phyloP scores from a whole-genome alignment of 2,888 invertebrate genomes.

The Trissolcus brochymenae region DNA sequence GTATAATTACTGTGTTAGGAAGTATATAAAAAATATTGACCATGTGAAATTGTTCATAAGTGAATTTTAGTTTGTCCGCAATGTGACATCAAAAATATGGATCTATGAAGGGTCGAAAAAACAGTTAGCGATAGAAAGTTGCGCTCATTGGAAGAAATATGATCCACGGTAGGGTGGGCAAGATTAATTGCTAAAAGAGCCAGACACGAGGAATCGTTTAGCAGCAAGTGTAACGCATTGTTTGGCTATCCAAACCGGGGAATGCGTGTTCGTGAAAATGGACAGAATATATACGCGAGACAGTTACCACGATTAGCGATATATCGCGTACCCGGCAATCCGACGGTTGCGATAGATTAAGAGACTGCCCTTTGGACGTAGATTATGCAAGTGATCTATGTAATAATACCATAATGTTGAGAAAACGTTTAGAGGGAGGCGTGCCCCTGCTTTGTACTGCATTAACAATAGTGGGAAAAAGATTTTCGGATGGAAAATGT shows the following conservation, averaged over 20 bases:
- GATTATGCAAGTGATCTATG: constrained; percentile 38
- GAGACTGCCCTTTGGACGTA: constrained; percentile 40
- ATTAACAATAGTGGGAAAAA: constrained; percentile 1
- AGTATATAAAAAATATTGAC: too few relatives aligned
- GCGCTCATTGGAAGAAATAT: constrained; percentile 37
- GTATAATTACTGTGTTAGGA: too few relatives aligned
- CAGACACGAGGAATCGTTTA: constrained; percentile 73
- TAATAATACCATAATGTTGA: constrained; percentile 14
- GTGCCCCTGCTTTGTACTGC: background rate
- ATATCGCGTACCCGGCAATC: constrained; percentile 70
- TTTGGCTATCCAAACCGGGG: constrained; percentile 59
- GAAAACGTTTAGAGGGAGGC: constrained; percentile 4
- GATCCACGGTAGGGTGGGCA: constrained; percentile 38
- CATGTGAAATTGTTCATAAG: constrained; percentile 12
- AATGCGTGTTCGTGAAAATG: constrained; percentile 65
- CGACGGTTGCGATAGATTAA: constrained; percentile 60
- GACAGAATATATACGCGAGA: constrained; percentile 71
- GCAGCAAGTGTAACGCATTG: constrained; percentile 65
- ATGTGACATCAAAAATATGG: constrained; percentile 39
- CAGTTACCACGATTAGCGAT: constrained; percentile 71
- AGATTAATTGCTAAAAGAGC: constrained; percentile 73
- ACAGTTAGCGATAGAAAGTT: constrained; percentile 29
- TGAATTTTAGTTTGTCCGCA: constrained; percentile 24
- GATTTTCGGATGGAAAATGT: background rate
- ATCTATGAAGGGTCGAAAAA: constrained; percentile 17